These are phyloP conservation scores for Centroberyx gerrardi DNA, from an alignment of 2,797 vertebrate species.

Conservation along the genomic window DNA sequence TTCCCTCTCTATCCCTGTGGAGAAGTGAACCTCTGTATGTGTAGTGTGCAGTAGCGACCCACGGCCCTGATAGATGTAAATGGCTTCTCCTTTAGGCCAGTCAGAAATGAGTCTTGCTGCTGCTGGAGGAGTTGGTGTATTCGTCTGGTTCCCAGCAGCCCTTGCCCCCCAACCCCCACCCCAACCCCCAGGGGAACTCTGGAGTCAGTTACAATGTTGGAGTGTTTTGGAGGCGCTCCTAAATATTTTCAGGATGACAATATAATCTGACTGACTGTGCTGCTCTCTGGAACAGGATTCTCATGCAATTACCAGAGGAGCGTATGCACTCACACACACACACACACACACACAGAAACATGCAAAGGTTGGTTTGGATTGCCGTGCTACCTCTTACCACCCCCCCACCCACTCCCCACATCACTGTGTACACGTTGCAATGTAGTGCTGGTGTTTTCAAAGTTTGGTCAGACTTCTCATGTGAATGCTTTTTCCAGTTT, in stretches of 20 bases:
- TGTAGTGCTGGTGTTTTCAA: conserved; percentile 19
- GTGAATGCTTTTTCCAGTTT: conserved; percentile 36
- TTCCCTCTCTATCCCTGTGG: conserved; percentile 20
- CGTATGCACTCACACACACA: neutral
- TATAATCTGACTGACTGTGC: conserved; percentile 79
- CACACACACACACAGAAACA: conserved; percentile 17
- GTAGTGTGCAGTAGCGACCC: conserved; percentile 33
- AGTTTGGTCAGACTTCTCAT: conserved; percentile 25
- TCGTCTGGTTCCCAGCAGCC: conserved; percentile 67
- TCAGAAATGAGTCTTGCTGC: conserved; percentile 62
- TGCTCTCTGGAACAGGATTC: conserved; percentile 69
- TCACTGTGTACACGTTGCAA: conserved; percentile 13
- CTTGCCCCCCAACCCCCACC: conserved; percentile 7
- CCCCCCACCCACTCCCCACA: neutral
- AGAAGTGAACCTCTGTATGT: conserved; percentile 51
- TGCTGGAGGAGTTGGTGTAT: conserved; percentile 72
- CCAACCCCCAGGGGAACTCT: conserved; percentile 76
- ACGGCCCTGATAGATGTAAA: conserved; percentile 63
- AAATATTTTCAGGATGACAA: conserved; percentile 86
- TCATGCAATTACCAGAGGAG: conserved; percentile 56
- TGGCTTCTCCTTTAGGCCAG: conserved; percentile 61
- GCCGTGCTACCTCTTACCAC: conserved; percentile 10
- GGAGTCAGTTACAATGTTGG: conserved; percentile 81
- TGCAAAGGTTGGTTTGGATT: conserved; percentile 25
- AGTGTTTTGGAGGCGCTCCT: conserved; percentile 84